These are phyloP conservation scores for Drepana falcataria DNA, from an alignment of 2,888 invertebrate species.

Conservation along the genomic window DNA sequence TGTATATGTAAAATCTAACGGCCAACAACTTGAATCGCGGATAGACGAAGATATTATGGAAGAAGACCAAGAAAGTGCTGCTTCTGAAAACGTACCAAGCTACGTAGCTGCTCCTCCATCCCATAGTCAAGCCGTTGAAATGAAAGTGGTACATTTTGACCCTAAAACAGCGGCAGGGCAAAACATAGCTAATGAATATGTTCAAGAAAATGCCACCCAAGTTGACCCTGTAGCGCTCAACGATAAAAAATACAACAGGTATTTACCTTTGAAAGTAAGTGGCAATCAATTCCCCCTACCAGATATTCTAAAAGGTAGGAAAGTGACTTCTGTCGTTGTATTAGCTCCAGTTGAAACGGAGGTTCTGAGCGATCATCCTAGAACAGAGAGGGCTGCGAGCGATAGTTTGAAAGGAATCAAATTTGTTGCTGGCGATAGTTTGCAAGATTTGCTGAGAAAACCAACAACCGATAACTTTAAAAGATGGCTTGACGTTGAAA, in stretches of 20 bases:
- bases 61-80: slow-evolving; percentile 77
- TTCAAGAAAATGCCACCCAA: slow-evolving; percentile 84
- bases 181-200: slow-evolving; percentile 84
- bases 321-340: slow-evolving; percentile 91
- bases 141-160: slow-evolving; percentile 91
- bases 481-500: slow-evolving; percentile 88
- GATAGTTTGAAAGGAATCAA: slow-evolving; percentile 83
- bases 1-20: slow-evolving; percentile 81
- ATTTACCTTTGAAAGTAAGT: slow-evolving; percentile 89
- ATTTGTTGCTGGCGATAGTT: slow-evolving; percentile 85
- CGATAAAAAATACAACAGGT: slow-evolving; percentile 88
- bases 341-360: slow-evolving; percentile 89
- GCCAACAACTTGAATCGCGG: slow-evolving; percentile 74
- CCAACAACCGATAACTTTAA: slow-evolving; percentile 88
- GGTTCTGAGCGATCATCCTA: slow-evolving; percentile 68
- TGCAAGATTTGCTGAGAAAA: slow-evolving; percentile 86
- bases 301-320: slow-evolving; percentile 85
- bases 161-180: slow-evolving; percentile 86
- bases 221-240: slow-evolving; percentile 86
- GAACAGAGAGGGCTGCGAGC: slow-evolving; percentile 75
- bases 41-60: slow-evolving; percentile 64
- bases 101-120: slow-evolving; percentile 50
- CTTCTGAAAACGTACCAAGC: slow-evolving; percentile 71
- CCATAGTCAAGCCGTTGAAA: slow-evolving; percentile 82
- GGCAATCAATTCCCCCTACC: slow-evolving; percentile 92